phyloP scores from a whole-genome alignment of 2,888 invertebrate species.

The Gymnocheta viridis region DNA sequence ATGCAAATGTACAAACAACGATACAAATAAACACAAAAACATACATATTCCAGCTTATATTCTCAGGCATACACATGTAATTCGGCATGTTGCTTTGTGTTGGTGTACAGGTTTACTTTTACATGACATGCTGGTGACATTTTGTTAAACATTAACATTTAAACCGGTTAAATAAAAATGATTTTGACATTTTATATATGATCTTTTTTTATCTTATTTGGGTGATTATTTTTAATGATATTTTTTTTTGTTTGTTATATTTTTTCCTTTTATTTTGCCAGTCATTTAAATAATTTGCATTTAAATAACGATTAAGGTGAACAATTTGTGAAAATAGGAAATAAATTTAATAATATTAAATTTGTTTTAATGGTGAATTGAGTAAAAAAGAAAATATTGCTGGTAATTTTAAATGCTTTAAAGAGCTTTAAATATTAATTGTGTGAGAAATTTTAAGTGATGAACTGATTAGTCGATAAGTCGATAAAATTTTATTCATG shows the following conservation, averaged over 20 bases:
- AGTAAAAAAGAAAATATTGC: too few relatives aligned
- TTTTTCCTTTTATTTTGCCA: constrained; percentile 21
- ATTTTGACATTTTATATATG: constrained; percentile 57
- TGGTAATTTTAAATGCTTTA: too few relatives aligned
- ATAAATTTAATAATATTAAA: constrained; percentile 4
- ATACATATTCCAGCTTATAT: neutral
- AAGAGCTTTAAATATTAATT: too few relatives aligned
- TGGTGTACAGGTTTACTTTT: constrained; percentile 41
- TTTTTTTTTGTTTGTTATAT: constrained; percentile 7
- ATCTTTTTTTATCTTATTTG: constrained; percentile 30
- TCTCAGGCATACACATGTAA: constrained; percentile 6
- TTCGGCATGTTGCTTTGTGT: constrained; percentile 5
- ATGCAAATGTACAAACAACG: constrained; percentile 35
- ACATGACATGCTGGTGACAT: constrained; percentile 68
- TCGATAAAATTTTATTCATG: too few relatives aligned
- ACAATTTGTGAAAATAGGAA: constrained; percentile 14
- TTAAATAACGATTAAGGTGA: constrained; percentile 55
- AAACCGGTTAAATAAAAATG: constrained; percentile 65
- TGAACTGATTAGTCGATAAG: too few relatives aligned
- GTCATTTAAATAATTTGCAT: constrained; percentile 58
- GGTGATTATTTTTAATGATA: constrained; percentile 62
- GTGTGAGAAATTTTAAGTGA: too few relatives aligned
- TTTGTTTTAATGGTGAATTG: neutral
- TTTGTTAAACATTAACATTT: constrained; percentile 67
- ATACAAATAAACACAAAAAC: constrained; percentile 4